phyloP scores from a whole-genome alignment of 2,113 vertebrate species.

The Sus scrofa region T2T-Sscrofa CM000826.6:80091501-80092000 shows the following conservation, averaged over 20 bases:
- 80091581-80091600: slow-evolving; percentile 59
- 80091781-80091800: slow-evolving; percentile 71
- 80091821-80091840: slow-evolving; percentile 72
- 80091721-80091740: slow-evolving; percentile 74
- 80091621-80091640: slow-evolving; percentile 50
- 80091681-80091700: slow-evolving; percentile 70
- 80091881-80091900: neutral
- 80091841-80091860: slow-evolving; percentile 45
- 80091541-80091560: neutral
- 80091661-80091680: slow-evolving; percentile 69
- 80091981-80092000: slow-evolving; percentile 59
- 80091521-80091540: slow-evolving; percentile 8
- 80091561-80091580: neutral
- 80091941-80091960: slow-evolving; percentile 51
- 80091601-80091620: slow-evolving; percentile 59
- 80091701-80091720: slow-evolving; percentile 73
- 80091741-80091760: slow-evolving; percentile 74
- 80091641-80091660: slow-evolving; percentile 45
- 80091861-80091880: slow-evolving; percentile 51
- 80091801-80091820: slow-evolving; percentile 1
- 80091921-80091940: neutral
- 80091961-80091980: slow-evolving; percentile 55
- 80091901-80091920: slow-evolving; percentile 46
- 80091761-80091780: slow-evolving; percentile 73
- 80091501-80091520: neutral